Percentiles rank a stretch among this genome's conserved stretches.
Conservation (phyloP, 1,140 invertebrate species). For the Metopolophium dirhodum region DNA sequence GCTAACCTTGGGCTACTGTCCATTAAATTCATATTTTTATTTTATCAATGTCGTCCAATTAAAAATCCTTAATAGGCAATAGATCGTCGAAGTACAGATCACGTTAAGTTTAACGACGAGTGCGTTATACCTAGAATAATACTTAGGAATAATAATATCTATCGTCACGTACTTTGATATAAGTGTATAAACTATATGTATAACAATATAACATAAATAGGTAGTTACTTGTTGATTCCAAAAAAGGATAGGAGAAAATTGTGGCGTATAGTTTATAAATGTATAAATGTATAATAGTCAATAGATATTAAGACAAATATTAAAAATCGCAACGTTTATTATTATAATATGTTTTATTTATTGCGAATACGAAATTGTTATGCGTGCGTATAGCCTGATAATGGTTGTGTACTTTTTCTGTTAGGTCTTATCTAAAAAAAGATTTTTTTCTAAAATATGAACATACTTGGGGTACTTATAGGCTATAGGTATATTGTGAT, state of each 20-base stretch:
- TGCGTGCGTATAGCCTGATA: neutral
- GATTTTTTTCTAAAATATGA: neutral
- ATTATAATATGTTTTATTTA: neutral
- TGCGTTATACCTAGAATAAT: neutral
- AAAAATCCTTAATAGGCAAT: slow-evolving; percentile 4
- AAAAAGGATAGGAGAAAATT: neutral
- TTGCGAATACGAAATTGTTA: neutral
- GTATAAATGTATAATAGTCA: neutral
- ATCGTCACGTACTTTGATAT: neutral
- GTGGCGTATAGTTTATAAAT: neutral
- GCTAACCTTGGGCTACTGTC: neutral
- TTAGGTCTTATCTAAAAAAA: neutral
- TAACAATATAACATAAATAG: neutral
- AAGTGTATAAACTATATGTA: neutral
- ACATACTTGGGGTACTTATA: neutral
- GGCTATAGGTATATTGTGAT: neutral
- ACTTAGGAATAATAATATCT: neutral
- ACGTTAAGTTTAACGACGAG: neutral
- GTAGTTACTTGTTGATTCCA: neutral
- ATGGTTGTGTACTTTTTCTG: neutral
- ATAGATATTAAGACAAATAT: neutral
- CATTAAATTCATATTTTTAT: neutral
- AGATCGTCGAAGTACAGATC: neutral
- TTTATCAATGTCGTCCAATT: neutral
- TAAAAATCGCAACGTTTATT: neutral